Percentiles rank a stretch among this genome's conserved stretches.
phyloP scores from a whole-genome alignment of 1,140 invertebrate genomes.

The Temnothorax longispinosus region DNA sequence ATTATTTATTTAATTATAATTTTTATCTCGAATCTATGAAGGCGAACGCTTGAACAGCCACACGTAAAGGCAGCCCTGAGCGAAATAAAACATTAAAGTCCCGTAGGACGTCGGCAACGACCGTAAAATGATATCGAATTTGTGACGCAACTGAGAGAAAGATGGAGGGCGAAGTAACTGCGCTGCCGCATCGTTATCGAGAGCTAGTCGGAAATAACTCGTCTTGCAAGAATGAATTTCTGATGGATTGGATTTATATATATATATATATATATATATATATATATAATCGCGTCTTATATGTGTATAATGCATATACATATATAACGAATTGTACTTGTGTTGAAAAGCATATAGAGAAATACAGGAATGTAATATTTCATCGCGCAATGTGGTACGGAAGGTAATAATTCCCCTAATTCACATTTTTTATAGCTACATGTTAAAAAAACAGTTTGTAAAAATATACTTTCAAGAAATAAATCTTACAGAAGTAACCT shows the following conservation, averaged over 20 bases:
- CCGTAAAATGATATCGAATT: conserved; percentile 71
- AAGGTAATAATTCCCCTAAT: background rate
- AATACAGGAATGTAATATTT: background rate
- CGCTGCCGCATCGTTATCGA: conserved; percentile 29
- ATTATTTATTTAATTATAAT: background rate
- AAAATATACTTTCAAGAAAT: background rate
- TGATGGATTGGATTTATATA: conserved; percentile 36
- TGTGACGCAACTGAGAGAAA: conserved; percentile 16
- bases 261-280: background rate
- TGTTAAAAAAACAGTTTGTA: background rate
- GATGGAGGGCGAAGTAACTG: conserved; percentile 34
- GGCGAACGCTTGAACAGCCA: background rate
- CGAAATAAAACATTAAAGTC: conserved; percentile 55
- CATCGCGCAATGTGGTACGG: background rate
- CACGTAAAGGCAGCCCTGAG: conserved; percentile 16
- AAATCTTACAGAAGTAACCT: background rate
- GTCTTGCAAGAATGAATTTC: conserved; percentile 40
- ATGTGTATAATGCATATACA: no score
- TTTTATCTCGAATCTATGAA: conserved; percentile 3
- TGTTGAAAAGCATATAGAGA: background rate
- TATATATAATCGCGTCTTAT: background rate
- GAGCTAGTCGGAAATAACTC: conserved; percentile 25
- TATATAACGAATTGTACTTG: background rate
- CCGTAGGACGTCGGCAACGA: conserved; percentile 29
- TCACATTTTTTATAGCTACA: background rate